Base-by-base conservation (phyloP, 2,113 vertebrate genomes). In the Pseudolaguvia tuberculata region DNA sequence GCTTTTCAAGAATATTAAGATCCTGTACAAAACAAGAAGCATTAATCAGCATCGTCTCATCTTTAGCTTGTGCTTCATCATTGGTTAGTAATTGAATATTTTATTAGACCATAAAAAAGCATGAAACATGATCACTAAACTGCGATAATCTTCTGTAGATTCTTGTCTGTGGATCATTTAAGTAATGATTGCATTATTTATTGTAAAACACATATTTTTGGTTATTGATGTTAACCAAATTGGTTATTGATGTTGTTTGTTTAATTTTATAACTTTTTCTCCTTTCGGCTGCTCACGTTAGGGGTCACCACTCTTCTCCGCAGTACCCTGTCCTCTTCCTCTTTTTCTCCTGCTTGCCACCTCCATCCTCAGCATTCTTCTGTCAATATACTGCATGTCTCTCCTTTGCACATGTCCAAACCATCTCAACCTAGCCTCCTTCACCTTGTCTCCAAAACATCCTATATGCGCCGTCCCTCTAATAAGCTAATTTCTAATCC, bases 81-180 rank as follows among this genome's bases (percentile, higher is more conserved):
- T n/a, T 21, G 61, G 35, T 61, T 45, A 15, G 35, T 56, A 52
- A 79, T 62, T 62, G 20, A 50, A 51, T 47, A 73, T 77, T 77
- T 77, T 21, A 59, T 63, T n/a, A 25, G n/a, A 15, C 8, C 42
- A 39, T n/a, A 57, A 78, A 42, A 42, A 21, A 63, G 53, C 31
- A 45, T 45, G 23, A 50, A 79, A 73, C 27, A 80, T 73, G 62
- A 76, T 77, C 48, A 4, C 17, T 73, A 53, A 76, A 55, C 65
- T 55, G 8, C 18, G 27, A 29, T 77, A 73, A 77, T 80, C 56
- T 48, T 21, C 31, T 73, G 7, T 61, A 50, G 67, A 72, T 76
- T 75, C 68, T n/a, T 51, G 35, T 79, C 53, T 47, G 55, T 61
- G 39, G n/a, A 77, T 62, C 39, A 48, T 39, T 63, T 21, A 73